Percentiles rank a stretch among this genome's conserved stretches.
These are phyloP conservation scores for Nebria salina DNA, from an alignment of 2,888 invertebrate species.

Conservation along the genomic window DNA sequence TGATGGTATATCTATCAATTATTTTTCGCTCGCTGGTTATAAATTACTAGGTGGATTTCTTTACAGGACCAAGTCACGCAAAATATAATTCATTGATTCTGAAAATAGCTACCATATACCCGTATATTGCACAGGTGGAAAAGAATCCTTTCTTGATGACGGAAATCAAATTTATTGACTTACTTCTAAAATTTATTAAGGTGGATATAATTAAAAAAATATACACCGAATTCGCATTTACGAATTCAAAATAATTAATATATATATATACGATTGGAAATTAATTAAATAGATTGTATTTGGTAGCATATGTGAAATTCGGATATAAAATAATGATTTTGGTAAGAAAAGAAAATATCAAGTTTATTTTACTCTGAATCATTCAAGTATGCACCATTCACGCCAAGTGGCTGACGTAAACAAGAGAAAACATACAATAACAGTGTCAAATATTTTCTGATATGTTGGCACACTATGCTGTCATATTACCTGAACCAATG, in stretches of 20 bases:
- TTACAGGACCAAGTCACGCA: slow-evolving; percentile 31
- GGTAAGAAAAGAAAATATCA: too few species aligned
- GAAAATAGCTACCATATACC: not conserved
- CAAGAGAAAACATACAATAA: not conserved
- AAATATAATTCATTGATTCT: slow-evolving; percentile 33
- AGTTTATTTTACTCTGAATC: too few species aligned
- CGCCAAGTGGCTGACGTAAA: too few species aligned
- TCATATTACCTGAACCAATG: slow-evolving; percentile 18
- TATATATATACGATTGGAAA: too few species aligned
- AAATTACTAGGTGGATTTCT: slow-evolving; percentile 33
- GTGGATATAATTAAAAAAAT: too few species aligned
- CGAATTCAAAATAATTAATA: too few species aligned
- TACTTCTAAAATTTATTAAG: too few species aligned
- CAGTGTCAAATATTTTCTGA: not conserved
- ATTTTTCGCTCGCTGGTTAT: slow-evolving; percentile 34
- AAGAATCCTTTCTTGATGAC: not conserved
- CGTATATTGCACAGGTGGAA: slow-evolving; percentile 8
- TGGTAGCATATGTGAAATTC: too few species aligned
- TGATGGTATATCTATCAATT: slow-evolving; percentile 42
- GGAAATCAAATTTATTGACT: not conserved
- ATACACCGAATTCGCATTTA: too few species aligned
- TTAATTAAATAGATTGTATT: too few species aligned
- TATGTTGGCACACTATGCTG: slow-evolving; percentile 7
- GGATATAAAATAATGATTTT: too few species aligned
- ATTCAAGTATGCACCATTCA: too few species aligned